These are phyloP conservation scores for Stichodactyla helianthus DNA, from an alignment of 64 coral and sea anemone genomes.

Conservation along the genomic window DNA sequence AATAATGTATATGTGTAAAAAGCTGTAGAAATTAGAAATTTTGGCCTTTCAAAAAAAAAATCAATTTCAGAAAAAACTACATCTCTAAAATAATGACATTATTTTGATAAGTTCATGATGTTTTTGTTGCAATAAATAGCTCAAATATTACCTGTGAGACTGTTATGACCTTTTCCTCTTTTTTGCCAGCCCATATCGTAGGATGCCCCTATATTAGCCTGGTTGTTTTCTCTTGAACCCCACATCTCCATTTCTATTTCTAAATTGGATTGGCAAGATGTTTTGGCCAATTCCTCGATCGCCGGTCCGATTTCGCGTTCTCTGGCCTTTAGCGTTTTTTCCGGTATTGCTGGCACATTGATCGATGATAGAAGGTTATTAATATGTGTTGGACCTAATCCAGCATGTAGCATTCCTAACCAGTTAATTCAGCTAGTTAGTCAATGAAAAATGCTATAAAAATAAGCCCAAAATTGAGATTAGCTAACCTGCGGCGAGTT, in stretches of 20 bases:
- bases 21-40: too few species aligned
- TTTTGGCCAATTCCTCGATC: slow-evolving; percentile 30
- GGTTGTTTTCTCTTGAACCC: neutral
- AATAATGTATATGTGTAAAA: too few species aligned
- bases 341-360: slow-evolving; percentile 7
- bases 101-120: too few species aligned
- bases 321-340: slow-evolving; percentile 15
- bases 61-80: too few species aligned
- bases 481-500: slow-evolving; percentile 36
- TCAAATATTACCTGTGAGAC: slow-evolving; percentile 31
- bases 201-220: slow-evolving; percentile 7
- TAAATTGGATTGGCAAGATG: neutral
- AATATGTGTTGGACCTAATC: slow-evolving; percentile 26
- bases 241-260: slow-evolving; percentile 27
- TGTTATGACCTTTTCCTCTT: slow-evolving; percentile 46
- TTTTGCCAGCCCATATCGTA: slow-evolving; percentile 56
- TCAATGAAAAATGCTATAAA: neutral
- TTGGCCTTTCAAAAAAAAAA: too few species aligned
- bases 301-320: slow-evolving; percentile 26
- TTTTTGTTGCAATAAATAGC: neutral
- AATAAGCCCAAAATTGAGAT: neutral
- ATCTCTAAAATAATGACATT: too few species aligned
- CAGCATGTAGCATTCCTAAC: slow-evolving; percentile 40
- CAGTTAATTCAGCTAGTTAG: neutral
- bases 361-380: slow-evolving; percentile 29